phyloP scores from a whole-genome alignment of 2,113 vertebrate genomes.

The Phycodurus eques region DNA sequence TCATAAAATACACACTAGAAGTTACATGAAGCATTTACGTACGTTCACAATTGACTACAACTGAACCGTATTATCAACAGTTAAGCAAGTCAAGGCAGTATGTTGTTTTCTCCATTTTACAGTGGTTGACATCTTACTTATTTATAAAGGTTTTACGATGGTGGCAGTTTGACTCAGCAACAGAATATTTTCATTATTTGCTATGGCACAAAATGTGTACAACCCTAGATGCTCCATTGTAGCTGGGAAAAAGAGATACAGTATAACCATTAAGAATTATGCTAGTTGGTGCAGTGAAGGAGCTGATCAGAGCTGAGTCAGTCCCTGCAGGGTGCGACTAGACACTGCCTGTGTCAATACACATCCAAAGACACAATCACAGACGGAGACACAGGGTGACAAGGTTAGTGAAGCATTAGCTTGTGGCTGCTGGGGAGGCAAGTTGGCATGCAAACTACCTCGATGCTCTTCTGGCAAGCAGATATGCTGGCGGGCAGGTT shows the following conservation, averaged over 20 bases:
- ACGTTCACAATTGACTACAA: no score
- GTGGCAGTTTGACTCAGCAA: not conserved
- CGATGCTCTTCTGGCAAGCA: constrained; percentile 48
- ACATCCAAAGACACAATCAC: constrained; percentile 23
- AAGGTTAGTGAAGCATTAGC: constrained; percentile 56
- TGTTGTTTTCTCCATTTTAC: not conserved
- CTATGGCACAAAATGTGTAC: not conserved
- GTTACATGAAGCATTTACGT: no score
- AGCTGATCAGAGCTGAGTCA: constrained; percentile 15
- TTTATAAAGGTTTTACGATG: not conserved
- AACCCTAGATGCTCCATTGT: not conserved
- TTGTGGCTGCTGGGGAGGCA: constrained; percentile 50
- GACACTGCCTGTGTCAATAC: constrained; percentile 19
- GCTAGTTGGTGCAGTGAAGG: not conserved
- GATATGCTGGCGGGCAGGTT: constrained; percentile 58
- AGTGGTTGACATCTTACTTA: not conserved
- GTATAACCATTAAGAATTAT: constrained; percentile 1
- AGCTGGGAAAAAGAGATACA: not conserved
- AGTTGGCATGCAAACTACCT: constrained; percentile 63
- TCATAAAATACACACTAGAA: no score
- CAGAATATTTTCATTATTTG: not conserved
- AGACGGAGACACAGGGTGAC: constrained; percentile 32
- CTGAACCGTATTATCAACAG: no score
- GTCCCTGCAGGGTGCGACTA: constrained; percentile 6
- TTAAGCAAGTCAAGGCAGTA: no score